Evolutionary conservation across 1,140 invertebrate species (phyloP), one percentile per base, ranked within the genome.

Genomic region (Drosophila nebulosa): DNA sequence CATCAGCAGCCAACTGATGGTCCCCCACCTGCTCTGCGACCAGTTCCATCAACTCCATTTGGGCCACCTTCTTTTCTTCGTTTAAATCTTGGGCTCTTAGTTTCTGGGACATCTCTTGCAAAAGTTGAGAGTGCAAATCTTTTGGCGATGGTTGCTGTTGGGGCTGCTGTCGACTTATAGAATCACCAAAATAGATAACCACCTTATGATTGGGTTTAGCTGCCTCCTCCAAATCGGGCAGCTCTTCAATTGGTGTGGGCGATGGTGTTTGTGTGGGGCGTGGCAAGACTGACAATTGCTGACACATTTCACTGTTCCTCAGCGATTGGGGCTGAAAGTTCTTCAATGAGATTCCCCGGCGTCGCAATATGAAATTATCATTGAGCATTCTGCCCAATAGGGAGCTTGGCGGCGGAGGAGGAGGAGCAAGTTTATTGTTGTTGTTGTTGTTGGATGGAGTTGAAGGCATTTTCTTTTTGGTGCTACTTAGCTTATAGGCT

Each of bases 141-240:
- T 59, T 70, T 46, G 74, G 66, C 46, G 80, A 69, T 6, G 50
- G 75, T 27, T 27, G 32, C 30, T n/a, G 55, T 16, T 27, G 35
- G 62, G 42, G 50, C n/a, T 60, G 63, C 35, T 46, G 64, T 63
- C 90, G 79, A 57, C 93, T 92, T 36, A 94, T 93, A 0, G 94
- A 94, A 83, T 95, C 94, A 4, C 94, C 94, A 66, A 95, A 95
- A 79, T 95, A 95, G 65, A 95, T 95, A 42, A 95, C 94, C 12
- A 95, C 94, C 91, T 94, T 95, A 70, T 95, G 94, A 76, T 89
- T 90, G 59, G 78, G 74, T 55, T 84, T 59, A 18, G 21, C 39
- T 10, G 42, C 22, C 21, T 46, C 75, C 57, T 71, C 78, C 84
- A 75, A 88, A 32, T 89, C 72, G 35, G 83, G 79, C 58, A 83